Evolutionary conservation across 2,888 invertebrate species (phyloP).

Genomic region (Chelonus formosanus): DNA sequence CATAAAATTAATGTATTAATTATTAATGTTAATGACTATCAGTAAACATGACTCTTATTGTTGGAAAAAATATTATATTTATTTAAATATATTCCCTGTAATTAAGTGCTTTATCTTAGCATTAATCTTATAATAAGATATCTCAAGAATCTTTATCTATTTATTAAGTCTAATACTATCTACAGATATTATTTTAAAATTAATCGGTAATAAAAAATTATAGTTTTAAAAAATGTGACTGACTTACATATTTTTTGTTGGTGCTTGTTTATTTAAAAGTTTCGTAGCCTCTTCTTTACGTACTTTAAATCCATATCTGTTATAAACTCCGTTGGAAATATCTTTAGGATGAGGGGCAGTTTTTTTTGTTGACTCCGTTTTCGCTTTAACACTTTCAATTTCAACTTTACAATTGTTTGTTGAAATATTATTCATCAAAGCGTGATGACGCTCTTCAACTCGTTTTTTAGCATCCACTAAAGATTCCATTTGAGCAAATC

Average conservation of each 20-base stretch:
- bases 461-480: constrained; percentile 67
- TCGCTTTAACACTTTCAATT: constrained; percentile 21
- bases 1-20: background rate
- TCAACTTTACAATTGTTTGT: background rate
- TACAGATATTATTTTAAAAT: too few species aligned
- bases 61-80: too few species aligned
- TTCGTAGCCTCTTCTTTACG: constrained; percentile 59
- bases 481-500: constrained; percentile 76
- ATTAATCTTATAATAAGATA: too few species aligned
- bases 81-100: too few species aligned
- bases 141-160: too few species aligned
- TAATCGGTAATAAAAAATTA: too few species aligned
- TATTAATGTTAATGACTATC: too few species aligned
- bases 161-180: too few species aligned
- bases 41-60: too few species aligned
- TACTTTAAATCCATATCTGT: constrained; percentile 66
- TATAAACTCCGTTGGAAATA: constrained; percentile 36
- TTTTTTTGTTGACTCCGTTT: background rate
- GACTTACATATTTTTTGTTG: constrained; percentile 30
- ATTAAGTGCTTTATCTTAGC: too few species aligned
- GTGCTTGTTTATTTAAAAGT: constrained; percentile 41
- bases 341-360: constrained; percentile 7
- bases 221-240: too few species aligned
- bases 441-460: constrained; percentile 48
- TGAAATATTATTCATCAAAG: constrained; percentile 41